Percentiles rank a stretch among this genome's conserved stretches.
Evolutionary conservation across 2,797 vertebrate species (phyloP).

Genomic region (Fundulus diaphanus): DNA sequence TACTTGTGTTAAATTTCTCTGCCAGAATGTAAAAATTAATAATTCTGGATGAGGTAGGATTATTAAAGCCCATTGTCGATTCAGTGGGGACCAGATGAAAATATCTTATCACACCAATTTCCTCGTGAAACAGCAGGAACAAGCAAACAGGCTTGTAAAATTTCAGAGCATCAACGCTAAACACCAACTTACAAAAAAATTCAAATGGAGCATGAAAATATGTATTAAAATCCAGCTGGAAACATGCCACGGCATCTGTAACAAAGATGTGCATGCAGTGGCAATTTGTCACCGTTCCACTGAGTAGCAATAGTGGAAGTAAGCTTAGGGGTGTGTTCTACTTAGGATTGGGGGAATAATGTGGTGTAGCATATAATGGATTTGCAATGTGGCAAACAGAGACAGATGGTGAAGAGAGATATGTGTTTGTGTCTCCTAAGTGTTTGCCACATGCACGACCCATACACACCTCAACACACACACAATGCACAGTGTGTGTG

Average conservation of each 20-base stretch:
- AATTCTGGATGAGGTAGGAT: conserved; percentile 47
- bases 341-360: conserved; percentile 72
- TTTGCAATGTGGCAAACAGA: conserved; percentile 77
- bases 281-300: conserved; percentile 68
- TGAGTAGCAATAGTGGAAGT: conserved; percentile 60
- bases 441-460: conserved; percentile 49
- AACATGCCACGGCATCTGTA: conserved; percentile 62
- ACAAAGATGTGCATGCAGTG: conserved; percentile 59
- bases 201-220: conserved; percentile 72
- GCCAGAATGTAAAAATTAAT: conserved; percentile 53
- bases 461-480: conserved; percentile 35
- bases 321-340: conserved; percentile 73
- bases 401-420: conserved; percentile 75
- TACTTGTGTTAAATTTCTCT: conserved; percentile 43
- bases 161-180: conserved; percentile 51
- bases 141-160: conserved; percentile 59
- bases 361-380: conserved; percentile 77
- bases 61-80: conserved; percentile 47
- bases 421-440: conserved; percentile 56
- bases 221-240: conserved; percentile 72
- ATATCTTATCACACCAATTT: conserved; percentile 44
- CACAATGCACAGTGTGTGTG: conserved; percentile 42
- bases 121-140: conserved; percentile 40
- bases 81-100: conserved; percentile 38
- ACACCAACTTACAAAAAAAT: conserved; percentile 61